A percentile compares a stretch with the other conserved stretches of the same genome.
These are phyloP conservation scores for Candidula unifasciata DNA, from an alignment of 2,888 invertebrate species.

Conservation along the genomic window DNA sequence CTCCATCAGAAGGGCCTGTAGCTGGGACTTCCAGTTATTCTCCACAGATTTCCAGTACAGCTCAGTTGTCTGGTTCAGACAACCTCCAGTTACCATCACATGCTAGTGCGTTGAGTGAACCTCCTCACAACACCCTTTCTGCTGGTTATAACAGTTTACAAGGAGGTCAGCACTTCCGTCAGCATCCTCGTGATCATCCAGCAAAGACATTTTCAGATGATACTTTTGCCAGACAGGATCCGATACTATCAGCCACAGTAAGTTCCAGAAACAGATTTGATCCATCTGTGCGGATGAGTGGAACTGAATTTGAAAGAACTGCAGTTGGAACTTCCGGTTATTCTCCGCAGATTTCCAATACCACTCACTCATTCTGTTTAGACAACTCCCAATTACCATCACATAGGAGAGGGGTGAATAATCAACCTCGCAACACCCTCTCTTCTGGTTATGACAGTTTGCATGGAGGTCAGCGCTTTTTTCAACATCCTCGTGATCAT, in stretches of 20 bases:
- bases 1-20: conserved; percentile 9
- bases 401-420: background rate
- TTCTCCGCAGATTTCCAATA: too few relatives aligned
- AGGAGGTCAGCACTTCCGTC: background rate
- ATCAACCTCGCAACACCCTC: background rate
- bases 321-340: too few relatives aligned
- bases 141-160: background rate
- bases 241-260: background rate
- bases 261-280: background rate
- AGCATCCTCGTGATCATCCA: conserved; percentile 1
- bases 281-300: too few relatives aligned
- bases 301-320: too few relatives aligned
- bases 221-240: background rate
- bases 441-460: background rate
- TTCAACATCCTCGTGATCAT: too few relatives aligned
- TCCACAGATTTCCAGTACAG: background rate
- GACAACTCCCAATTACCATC: background rate
- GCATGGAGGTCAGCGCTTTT: background rate
- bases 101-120: background rate
- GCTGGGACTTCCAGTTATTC: conserved; percentile 32
- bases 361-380: too few relatives aligned
- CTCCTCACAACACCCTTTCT: background rate
- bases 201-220: conserved; percentile 14
- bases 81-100: background rate
- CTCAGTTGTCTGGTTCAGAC: conserved; percentile 52